Conservation (phyloP, 1,140 invertebrate genomes). For the Drosophila kohkoa region DNA sequence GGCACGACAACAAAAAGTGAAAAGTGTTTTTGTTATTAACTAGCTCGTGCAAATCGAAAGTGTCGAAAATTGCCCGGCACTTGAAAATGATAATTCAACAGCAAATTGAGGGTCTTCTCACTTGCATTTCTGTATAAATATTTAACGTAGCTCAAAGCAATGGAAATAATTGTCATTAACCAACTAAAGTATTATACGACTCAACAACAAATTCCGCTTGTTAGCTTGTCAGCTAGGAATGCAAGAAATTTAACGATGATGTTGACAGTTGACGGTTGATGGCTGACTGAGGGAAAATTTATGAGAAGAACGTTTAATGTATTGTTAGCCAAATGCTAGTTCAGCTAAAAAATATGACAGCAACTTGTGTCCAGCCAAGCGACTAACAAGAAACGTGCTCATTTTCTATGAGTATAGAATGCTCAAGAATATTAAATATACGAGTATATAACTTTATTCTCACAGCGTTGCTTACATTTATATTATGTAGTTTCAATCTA, state of each 20-base stretch:
- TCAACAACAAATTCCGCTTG: constrained; percentile 58
- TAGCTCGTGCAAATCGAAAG: background rate
- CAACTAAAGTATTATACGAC: background rate
- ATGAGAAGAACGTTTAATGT: background rate
- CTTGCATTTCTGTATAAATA: background rate
- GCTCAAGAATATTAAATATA: background rate
- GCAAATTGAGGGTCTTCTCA: constrained; percentile 32
- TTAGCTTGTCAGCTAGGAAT: constrained; percentile 58
- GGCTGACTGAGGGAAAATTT: background rate
- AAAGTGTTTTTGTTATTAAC: constrained; percentile 14
- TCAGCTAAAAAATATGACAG: background rate
- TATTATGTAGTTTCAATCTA: no score
- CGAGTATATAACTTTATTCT: no score
- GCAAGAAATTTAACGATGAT: constrained; percentile 11
- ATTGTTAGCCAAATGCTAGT: constrained; percentile 1
- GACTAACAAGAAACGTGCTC: background rate
- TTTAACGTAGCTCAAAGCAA: constrained; percentile 2
- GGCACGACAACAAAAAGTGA: background rate
- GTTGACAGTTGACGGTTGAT: background rate
- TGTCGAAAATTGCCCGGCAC: constrained; percentile 10
- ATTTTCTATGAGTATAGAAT: background rate
- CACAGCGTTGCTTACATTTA: no score
- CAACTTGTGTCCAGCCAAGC: background rate
- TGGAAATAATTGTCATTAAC: constrained; percentile 67
- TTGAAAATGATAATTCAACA: constrained; percentile 52